Base-by-base conservation (phyloP, 2,113 vertebrate genomes). In the Strix aluco region DNA sequence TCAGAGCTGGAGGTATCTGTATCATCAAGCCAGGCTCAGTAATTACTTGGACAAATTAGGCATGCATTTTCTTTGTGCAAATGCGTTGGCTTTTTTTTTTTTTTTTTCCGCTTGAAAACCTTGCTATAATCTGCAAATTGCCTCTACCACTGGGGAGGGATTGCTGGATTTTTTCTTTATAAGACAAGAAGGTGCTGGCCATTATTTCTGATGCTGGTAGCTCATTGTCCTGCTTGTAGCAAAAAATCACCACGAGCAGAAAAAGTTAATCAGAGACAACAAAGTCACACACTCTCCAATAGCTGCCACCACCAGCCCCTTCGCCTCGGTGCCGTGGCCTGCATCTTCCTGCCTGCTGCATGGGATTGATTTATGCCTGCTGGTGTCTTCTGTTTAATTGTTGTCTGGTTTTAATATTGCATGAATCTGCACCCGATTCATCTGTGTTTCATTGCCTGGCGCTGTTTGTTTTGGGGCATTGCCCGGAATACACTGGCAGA, bases 1-100 rank as follows among this genome's bases (percentile, higher is more conserved):
- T 89, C 96, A 92, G 95, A 84, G 77, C 83, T 75, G 57, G 49
- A 80, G 78, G 44, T 58, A 38, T 77, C 93, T 72, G 58, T 69
- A 67, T 72, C 78, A 92, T 89, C 92, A 89, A 80, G 49, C 52
- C 6, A 1, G 52, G 85, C 59, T 81, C 66, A 5, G 72, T 88
- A 94, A 96, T 94, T 91, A 89, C 73, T 75, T 42, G 77, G 46
- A 71, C 70, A 94, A 96, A 96, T 95, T 67, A 92, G 70, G 23
- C 75, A 80, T 62, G 74, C 12, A 6, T 91, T 92, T 92, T 66
- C 65, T 61, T 15, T 52, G 47, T 72, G 77, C 75, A 81, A 58
- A 44, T 54, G 34, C 23, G 14, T 54, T 47, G 86, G 58, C 29
- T 66, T 83, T 26, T 49, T 51, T 58, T 65, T 51, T 58, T 65